Evolutionary conservation across 2,888 invertebrate species (phyloP).

Genomic region (Drosophila histrio): DNA sequence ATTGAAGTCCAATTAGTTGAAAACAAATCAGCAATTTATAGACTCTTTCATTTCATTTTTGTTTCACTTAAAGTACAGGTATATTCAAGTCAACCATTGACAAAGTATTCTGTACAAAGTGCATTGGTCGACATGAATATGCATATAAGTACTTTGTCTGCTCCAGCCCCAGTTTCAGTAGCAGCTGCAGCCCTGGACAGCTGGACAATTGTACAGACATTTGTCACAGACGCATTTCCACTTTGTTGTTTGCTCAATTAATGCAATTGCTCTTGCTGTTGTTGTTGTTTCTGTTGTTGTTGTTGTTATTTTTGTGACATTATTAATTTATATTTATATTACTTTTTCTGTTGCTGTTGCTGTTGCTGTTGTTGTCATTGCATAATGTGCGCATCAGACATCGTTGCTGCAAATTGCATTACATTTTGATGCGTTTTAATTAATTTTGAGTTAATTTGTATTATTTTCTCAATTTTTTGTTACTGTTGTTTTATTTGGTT

Average conservation of each 20-base stretch:
- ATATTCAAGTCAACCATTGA: background rate
- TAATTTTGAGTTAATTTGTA: slow-evolving; percentile 83
- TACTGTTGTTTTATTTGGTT: background rate
- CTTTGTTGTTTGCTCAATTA: slow-evolving; percentile 79
- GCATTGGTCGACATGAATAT: slow-evolving; percentile 48
- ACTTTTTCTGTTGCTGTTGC: slow-evolving; percentile 51
- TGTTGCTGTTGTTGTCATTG: slow-evolving; percentile 41
- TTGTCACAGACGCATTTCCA: slow-evolving; percentile 71
- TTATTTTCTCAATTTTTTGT: slow-evolving; percentile 11
- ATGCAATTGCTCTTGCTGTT: slow-evolving; percentile 70
- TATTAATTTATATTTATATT: slow-evolving; percentile 77
- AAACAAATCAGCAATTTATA: no score
- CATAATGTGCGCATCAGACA: slow-evolving; percentile 50
- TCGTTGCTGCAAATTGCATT: slow-evolving; percentile 60
- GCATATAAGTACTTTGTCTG: slow-evolving; percentile 9
- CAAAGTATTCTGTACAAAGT: slow-evolving; percentile 22
- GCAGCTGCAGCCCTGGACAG: slow-evolving; percentile 13
- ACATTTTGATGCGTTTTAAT: slow-evolving; percentile 80
- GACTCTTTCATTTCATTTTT: no score
- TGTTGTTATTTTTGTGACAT: slow-evolving; percentile 61
- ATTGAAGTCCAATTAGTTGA: no score
- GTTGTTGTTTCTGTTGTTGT: slow-evolving; percentile 28
- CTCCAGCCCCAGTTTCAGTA: slow-evolving; percentile 19
- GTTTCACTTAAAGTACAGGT: slow-evolving; percentile 9
- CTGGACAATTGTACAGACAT: slow-evolving; percentile 12